Evolutionary conservation across 64 coral and sea anemone species (phyloP).

Genomic region (Porites australiensis): DNA sequence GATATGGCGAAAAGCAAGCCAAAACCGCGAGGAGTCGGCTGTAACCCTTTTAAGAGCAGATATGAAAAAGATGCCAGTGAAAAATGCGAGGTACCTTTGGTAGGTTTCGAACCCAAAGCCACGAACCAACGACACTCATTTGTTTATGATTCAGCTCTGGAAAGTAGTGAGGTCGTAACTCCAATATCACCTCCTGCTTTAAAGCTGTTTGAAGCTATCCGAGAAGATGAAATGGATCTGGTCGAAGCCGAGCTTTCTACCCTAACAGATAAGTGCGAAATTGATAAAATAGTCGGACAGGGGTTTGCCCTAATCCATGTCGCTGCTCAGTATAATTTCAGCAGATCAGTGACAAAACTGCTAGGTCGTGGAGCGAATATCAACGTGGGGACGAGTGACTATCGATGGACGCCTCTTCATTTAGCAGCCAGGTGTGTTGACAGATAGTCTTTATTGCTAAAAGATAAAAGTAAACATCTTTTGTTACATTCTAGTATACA

Average conservation of each 20-base stretch:
- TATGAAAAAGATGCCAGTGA: background rate
- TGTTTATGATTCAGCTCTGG: background rate
- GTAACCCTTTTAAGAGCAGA: background rate
- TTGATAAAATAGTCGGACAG: slow-evolving; percentile 22
- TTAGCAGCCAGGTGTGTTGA: slow-evolving; percentile 54
- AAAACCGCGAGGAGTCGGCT: background rate
- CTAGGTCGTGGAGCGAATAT: slow-evolving; percentile 36
- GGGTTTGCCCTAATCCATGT: slow-evolving; percentile 54
- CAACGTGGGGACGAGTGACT: slow-evolving; percentile 43
- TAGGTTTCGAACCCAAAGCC: background rate
- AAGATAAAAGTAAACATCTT: too few relatives aligned
- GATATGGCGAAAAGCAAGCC: background rate
- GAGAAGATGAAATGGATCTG: slow-evolving; percentile 47
- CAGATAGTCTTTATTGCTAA: too few relatives aligned
- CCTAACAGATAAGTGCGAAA: background rate
- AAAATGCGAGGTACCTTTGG: background rate
- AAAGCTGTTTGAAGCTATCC: slow-evolving; percentile 44
- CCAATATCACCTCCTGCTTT: slow-evolving; percentile 21
- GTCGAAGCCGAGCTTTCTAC: slow-evolving; percentile 39
- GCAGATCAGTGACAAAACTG: slow-evolving; percentile 3
- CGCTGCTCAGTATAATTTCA: slow-evolving; percentile 48
- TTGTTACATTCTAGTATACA: too few relatives aligned
- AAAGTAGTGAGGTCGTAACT: background rate
- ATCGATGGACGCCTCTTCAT: slow-evolving; percentile 53
- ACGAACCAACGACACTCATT: background rate